Percentiles rank a stretch among this genome's conserved stretches.
Conservation (phyloP, 2,888 invertebrate genomes). For the Anoncus sp. region DNA sequence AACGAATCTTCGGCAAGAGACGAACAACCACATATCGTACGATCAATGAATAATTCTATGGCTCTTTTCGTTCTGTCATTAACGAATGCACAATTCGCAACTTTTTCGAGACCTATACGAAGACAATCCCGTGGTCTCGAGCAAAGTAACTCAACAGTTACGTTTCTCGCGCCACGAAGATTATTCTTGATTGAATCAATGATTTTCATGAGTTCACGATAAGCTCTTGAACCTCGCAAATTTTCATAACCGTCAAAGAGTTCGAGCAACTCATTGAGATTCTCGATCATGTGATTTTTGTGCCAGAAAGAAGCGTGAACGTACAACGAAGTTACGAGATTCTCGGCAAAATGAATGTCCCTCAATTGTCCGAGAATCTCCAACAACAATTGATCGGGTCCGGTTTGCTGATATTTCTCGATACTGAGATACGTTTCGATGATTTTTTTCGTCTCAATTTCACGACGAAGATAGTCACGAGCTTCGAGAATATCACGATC, state of each 20-base stretch:
- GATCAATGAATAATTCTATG: slow-evolving; percentile 30
- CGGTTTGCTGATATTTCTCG: slow-evolving; percentile 68
- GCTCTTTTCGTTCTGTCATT: slow-evolving; percentile 43
- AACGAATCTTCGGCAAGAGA: neutral
- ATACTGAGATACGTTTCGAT: slow-evolving; percentile 62
- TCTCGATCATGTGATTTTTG: slow-evolving; percentile 64
- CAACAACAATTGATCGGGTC: slow-evolving; percentile 68
- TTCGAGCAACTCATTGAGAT: slow-evolving; percentile 65
- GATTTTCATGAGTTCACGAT: slow-evolving; percentile 26
- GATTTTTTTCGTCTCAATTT: slow-evolving; percentile 56
- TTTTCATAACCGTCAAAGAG: slow-evolving; percentile 66
- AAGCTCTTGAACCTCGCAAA: slow-evolving; percentile 45
- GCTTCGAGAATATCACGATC: slow-evolving; percentile 68
- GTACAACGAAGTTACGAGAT: slow-evolving; percentile 64
- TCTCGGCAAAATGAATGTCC: slow-evolving; percentile 66
- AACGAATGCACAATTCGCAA: slow-evolving; percentile 54
- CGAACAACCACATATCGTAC: slow-evolving; percentile 28
- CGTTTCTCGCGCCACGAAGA: slow-evolving; percentile 56
- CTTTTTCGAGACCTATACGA: slow-evolving; percentile 60
- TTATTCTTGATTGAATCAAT: slow-evolving; percentile 48
- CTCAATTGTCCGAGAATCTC: slow-evolving; percentile 68
- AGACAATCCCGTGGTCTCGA: slow-evolving; percentile 68
- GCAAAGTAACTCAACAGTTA: slow-evolving; percentile 65
- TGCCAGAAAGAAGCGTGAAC: slow-evolving; percentile 70
- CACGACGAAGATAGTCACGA: slow-evolving; percentile 63